phyloP scores from a whole-genome alignment of 2,888 invertebrate genomes.

The Sympetrum striolatum region DNA sequence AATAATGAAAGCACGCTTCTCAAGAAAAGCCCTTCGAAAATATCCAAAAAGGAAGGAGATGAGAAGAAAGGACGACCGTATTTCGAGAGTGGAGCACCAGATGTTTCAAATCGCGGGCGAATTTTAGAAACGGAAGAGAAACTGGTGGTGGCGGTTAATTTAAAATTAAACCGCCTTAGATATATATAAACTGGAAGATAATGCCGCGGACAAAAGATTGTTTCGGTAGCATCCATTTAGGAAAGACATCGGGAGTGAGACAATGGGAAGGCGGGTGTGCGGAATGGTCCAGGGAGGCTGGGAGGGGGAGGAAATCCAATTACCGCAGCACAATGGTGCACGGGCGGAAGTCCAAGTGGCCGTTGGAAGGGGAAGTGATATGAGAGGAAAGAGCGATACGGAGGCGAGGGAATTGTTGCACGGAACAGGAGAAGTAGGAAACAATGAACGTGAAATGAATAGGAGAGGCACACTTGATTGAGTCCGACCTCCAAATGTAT shows the following conservation, averaged over 20 bases:
- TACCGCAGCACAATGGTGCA: constrained; percentile 29
- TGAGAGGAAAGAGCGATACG: not conserved
- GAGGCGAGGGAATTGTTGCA: not conserved
- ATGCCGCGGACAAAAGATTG: too few species aligned
- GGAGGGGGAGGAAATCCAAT: not conserved
- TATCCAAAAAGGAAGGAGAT: too few species aligned
- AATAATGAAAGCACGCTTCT: too few species aligned
- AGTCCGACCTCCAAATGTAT: not conserved
- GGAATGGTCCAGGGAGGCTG: not conserved
- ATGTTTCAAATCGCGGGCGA: too few species aligned
- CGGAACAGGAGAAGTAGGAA: not conserved
- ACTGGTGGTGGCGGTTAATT: too few species aligned
- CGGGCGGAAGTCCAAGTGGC: not conserved
- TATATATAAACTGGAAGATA: too few species aligned
- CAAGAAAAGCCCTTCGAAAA: too few species aligned
- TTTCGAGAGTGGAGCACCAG: too few species aligned
- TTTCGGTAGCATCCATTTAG: too few species aligned
- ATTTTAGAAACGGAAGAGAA: too few species aligned
- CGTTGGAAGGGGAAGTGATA: not conserved
- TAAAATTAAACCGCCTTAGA: too few species aligned
- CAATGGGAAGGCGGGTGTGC: not conserved
- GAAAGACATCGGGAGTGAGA: not conserved
- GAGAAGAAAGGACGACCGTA: too few species aligned
- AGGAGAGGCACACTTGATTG: not conserved
- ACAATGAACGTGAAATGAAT: not conserved